Base-by-base conservation (phyloP, 2,888 invertebrate genomes). In the Dicycla oo region DNA sequence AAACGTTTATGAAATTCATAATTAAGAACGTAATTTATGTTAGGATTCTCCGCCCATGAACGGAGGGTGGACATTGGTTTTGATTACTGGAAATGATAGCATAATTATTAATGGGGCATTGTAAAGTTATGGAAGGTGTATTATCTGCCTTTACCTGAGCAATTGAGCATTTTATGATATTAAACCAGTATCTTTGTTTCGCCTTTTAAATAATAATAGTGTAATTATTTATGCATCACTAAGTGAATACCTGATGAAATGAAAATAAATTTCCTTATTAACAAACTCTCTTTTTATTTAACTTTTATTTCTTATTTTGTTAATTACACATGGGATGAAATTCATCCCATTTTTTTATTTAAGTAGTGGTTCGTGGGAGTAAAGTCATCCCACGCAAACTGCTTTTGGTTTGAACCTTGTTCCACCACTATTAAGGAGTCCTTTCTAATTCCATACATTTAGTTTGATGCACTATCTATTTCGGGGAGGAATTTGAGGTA, bases 1-100 rank as follows among this genome's bases (percentile, higher is more conserved):
- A 80, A 80, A 75, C 80, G 70, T 80, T 80, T 70, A 64, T 75
- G 75, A 75, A 79, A 80, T 79, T 79, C 70, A 75, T 80, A 79
- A 79, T 79, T 75, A 75, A 75, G 78, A 75, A 70, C 76, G 40
- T 80, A 79, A 79, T 80, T 79, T 79, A 79, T 79, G 58, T 70
- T 53, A 67, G 75, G 34, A 64, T 57, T 56, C 63, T 51, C 70
- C 78, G 70, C 78, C 78, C 75, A 80, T 63, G 64, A 80, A 53
- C 61, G 64, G 40, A 23, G 67, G 15, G 56, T 56, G 75, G 75
- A 70, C 78, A 75, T 70, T 57, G 66, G 70, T 70, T 80, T 26
- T 75, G 80, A 75, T 80, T 66, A 70, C 78, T 79, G 78, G 51
- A 75, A 80, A 75, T 79, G 60, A 79, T 79, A 80, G 75, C 40